Conservation (phyloP, 2,113 vertebrate species). For the Amia ocellicauda region DNA sequence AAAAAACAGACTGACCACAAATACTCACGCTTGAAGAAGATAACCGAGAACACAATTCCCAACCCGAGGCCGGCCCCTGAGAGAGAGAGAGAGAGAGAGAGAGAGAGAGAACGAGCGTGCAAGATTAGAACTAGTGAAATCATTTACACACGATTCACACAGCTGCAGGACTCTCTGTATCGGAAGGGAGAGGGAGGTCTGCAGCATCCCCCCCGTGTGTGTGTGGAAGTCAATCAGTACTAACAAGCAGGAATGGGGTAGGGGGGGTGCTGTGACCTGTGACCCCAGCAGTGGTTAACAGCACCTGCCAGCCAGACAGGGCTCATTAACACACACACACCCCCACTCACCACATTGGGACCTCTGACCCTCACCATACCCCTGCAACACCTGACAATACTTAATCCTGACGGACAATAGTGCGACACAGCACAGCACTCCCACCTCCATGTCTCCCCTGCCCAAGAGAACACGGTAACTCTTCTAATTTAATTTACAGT, state of each 20-base stretch:
- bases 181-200: slow-evolving; percentile 10
- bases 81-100: slow-evolving; percentile 35
- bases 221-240: slow-evolving; percentile 31
- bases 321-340: slow-evolving; percentile 26
- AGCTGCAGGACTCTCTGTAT: not conserved
- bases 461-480: too few relatives aligned
- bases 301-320: slow-evolving; percentile 38
- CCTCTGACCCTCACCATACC: not conserved
- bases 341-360: not conserved
- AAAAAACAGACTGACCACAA: not conserved
- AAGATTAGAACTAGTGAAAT: slow-evolving; percentile 5
- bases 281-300: slow-evolving; percentile 42
- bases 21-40: slow-evolving; percentile 89
- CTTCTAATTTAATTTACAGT: too few relatives aligned
- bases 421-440: too few relatives aligned
- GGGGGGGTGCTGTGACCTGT: slow-evolving; percentile 25
- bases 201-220: slow-evolving; percentile 13
- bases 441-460: too few relatives aligned
- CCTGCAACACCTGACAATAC: not conserved
- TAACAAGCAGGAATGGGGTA: slow-evolving; percentile 33
- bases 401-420: too few relatives aligned
- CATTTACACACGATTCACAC: slow-evolving; percentile 13
- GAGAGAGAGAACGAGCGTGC: slow-evolving; percentile 3
- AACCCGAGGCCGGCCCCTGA: slow-evolving; percentile 80
- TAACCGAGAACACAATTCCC: slow-evolving; percentile 80